phyloP scores from a whole-genome alignment of 2,888 invertebrate species.

The Drosophila maculinotata region DNA sequence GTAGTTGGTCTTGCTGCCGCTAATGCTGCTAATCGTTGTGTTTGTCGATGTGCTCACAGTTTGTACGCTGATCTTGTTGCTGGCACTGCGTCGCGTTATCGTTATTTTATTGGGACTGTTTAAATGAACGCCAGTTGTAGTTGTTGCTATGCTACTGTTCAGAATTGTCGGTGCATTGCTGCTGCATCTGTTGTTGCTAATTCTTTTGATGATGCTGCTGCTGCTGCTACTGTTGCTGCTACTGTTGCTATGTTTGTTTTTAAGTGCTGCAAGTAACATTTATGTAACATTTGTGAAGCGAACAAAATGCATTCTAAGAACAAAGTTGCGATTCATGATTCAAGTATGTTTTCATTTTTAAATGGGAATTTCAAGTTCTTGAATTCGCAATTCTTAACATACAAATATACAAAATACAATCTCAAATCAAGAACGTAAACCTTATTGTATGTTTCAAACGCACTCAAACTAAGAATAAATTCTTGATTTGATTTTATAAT shows the following conservation, averaged over 20 bases:
- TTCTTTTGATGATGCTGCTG: constrained; percentile 40
- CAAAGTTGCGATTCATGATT: too few species aligned
- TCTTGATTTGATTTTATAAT: background rate
- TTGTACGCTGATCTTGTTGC: constrained; percentile 58
- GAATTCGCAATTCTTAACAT: too few species aligned
- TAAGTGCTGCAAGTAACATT: constrained; percentile 66
- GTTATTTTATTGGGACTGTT: constrained; percentile 70
- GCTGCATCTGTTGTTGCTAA: constrained; percentile 26
- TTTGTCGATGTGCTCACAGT: constrained; percentile 66
- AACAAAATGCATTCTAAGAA: background rate
- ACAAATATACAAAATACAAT: background rate
- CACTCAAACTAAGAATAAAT: too few species aligned
- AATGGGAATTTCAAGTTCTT: too few species aligned
- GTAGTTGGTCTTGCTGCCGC: constrained; percentile 72
- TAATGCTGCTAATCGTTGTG: constrained; percentile 53
- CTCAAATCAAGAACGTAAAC: too few species aligned
- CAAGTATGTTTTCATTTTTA: too few species aligned
- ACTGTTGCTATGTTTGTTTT: constrained; percentile 56
- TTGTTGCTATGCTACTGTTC: constrained; percentile 47
- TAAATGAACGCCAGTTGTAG: constrained; percentile 43
- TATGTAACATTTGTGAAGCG: too few species aligned
- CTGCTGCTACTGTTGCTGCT: constrained; percentile 30
- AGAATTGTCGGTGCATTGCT: constrained; percentile 47
- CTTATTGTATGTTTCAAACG: too few species aligned
- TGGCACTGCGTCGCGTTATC: constrained; percentile 67